Evolutionary conservation across 2,113 vertebrate species (phyloP), one percentile per base, ranked within the genome.

Genomic region (Seriola aureovittata): DNA sequence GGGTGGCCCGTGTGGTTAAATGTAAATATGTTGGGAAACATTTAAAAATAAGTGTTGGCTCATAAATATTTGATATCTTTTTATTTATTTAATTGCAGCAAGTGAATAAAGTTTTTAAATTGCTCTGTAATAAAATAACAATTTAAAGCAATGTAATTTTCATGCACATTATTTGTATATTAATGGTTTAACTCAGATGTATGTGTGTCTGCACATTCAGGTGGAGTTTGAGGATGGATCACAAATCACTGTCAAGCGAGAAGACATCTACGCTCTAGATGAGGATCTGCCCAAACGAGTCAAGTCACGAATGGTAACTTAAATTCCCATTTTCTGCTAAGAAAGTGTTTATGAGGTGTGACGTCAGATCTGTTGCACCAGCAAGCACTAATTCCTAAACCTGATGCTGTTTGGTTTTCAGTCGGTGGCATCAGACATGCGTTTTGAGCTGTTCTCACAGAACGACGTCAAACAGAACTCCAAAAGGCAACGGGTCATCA

Each of bases 351-450:
- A 13, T 44, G 19, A 46, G 1, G 8, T 36, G 16, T 5, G 6
- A 16, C 14, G 17, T 54, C 23, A 29, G 25, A 40, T 44, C 48
- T 34, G n/a, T 14, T 9, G 4, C 17, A 7, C 3, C 7, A 23
- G 2, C 5, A 11, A 3, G 36, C 5, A n/a, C 71, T 82, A 1
- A 73, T 23, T 29, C 71, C 29, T 55, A 0, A 36, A 11, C 57
- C 12, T 8, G 3, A 1, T 78, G 32, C 38, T 46, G 10, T 16
- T 73, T 52, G 70, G 12, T 86, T 77, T 73, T 1, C 88, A 99
- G 98, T 99, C 98, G 0, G 94, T 99, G 92, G 98, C 98, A 4
- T 99, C 98, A 13, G 98, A 99, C 91, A 99, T 99, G 98, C 98
- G 98, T 48, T 99, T 99, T 75, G 96, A 97, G 92, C 96, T 99